These are phyloP conservation scores for Marronus borbonicus DNA, from an alignment of 2,888 invertebrate genomes.

Conservation along the genomic window DNA sequence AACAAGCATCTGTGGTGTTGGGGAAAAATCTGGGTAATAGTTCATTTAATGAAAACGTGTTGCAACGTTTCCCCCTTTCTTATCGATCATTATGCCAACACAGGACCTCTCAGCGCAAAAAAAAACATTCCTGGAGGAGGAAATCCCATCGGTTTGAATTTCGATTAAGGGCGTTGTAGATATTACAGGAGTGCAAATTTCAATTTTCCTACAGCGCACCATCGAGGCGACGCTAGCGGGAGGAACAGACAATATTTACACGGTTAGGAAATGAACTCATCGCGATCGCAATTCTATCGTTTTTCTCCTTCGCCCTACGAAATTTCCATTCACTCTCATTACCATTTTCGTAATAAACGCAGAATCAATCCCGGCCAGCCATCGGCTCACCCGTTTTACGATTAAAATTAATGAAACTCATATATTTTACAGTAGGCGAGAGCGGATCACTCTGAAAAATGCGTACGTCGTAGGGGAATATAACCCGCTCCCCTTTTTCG, in stretches of 20 bases:
- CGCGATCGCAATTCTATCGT: not conserved
- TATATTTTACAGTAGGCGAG: not conserved
- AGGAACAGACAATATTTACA: slow-evolving; percentile 5
- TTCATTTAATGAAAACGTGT: too few relatives aligned
- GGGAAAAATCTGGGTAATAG: too few relatives aligned
- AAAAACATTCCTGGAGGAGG: too few relatives aligned
- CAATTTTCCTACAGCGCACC: not conserved
- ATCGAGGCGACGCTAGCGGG: not conserved
- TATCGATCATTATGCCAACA: too few relatives aligned
- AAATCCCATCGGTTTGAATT: not conserved
- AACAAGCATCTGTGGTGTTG: too few relatives aligned
- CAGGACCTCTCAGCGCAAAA: too few relatives aligned
- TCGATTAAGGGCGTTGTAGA: not conserved
- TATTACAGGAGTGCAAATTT: slow-evolving; percentile 7
- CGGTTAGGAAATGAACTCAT: slow-evolving; percentile 3
- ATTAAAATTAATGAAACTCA: slow-evolving; percentile 17
- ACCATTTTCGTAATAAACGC: slow-evolving; percentile 1
- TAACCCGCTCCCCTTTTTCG: not conserved
- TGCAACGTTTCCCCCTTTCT: too few relatives aligned
- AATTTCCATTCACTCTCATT: slow-evolving; percentile 8
- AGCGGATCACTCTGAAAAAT: not conserved
- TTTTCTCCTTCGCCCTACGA: not conserved
- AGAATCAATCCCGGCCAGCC: not conserved
- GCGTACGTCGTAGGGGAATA: not conserved
- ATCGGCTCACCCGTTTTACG: not conserved